Base-by-base conservation (phyloP, 2,113 vertebrate species). In the Pontoporia blainvillei region DNA sequence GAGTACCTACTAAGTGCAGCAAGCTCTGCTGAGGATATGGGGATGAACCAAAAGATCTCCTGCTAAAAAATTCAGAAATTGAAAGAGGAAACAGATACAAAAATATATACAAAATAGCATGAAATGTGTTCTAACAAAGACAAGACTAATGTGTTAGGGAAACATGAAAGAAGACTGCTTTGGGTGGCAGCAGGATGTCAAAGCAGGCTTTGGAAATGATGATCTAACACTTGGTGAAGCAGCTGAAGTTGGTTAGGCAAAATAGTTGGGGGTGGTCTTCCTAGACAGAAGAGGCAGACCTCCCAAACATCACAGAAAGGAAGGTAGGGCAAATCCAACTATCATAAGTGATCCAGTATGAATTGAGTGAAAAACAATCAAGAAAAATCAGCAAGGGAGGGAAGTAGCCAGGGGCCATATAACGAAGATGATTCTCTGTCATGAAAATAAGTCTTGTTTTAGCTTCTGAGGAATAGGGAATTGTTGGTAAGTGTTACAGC, bases 181-280 rank as follows among this genome's bases (percentile, higher is more conserved):
- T 67, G 18, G 3, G 0, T 27, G 2, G 8, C 18, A 25, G n/a
- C 31, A 41, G 11, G 3, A 21, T 59, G 18, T 44, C 17, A 83
- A 27, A 49, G 36, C 91, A 93, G 20, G 3, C 27, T 2, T 36
- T 25, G n/a, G 54, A 64, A 3, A 39, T 21, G 31, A 57, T 12
- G 27, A 17, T 20, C 21, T 41, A 18, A 13, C 29, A 54, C 5
- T 17, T 27, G 6, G 21, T 8, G 20, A 46, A n/a, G 3, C 5
- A 3, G 21, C 13, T 54, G 13, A 1, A 23, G 21, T 1, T n/a
- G 14, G 21, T 79, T 73, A 62, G 13, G 15, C 3, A 1, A 41
- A 41, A 36, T 0, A 15, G 9, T 36, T 10, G 4, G 2, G 41
- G 0, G 0, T 71, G 1, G 6, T 41, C 29, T 89, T 71, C 27